Evolutionary conservation across 1,140 invertebrate genomes (phyloP).

Genomic region (Kradibia gibbosae): DNA sequence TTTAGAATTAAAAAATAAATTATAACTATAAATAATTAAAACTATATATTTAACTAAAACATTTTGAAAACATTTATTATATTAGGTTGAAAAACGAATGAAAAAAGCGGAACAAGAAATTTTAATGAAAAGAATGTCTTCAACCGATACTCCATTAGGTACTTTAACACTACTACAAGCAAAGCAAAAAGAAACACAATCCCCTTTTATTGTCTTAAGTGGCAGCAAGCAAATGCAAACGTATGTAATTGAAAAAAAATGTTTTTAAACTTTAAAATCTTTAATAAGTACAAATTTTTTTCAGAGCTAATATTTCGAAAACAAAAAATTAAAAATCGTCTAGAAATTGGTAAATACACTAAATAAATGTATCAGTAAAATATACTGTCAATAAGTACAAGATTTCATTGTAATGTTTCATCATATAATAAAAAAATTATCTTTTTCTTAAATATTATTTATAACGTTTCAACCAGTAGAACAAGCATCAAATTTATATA

Average conservation of each 20-base stretch:
- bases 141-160: constrained; percentile 96
- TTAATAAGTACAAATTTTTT: constrained; percentile 51
- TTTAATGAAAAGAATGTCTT: constrained; percentile 99
- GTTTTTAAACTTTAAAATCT: constrained; percentile 10
- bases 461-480: too few species aligned
- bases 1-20: background rate
- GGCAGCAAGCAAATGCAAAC: constrained; percentile 83
- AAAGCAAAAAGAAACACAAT: constrained; percentile 97
- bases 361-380: background rate
- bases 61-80: background rate
- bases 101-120: constrained; percentile 96
- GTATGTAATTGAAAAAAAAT: constrained; percentile 58
- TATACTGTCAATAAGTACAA: background rate
- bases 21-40: background rate
- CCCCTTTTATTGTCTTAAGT: constrained; percentile 94
- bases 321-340: constrained; percentile 58
- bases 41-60: background rate
- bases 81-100: constrained; percentile 90
- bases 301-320: constrained; percentile 65
- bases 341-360: constrained; percentile 44
- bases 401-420: background rate
- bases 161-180: constrained; percentile 95
- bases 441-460: too few species aligned
- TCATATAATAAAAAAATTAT: too few species aligned
- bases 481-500: too few species aligned